Base-by-base conservation (phyloP, 1,140 invertebrate species). In the Chymomyza costata region DNA sequence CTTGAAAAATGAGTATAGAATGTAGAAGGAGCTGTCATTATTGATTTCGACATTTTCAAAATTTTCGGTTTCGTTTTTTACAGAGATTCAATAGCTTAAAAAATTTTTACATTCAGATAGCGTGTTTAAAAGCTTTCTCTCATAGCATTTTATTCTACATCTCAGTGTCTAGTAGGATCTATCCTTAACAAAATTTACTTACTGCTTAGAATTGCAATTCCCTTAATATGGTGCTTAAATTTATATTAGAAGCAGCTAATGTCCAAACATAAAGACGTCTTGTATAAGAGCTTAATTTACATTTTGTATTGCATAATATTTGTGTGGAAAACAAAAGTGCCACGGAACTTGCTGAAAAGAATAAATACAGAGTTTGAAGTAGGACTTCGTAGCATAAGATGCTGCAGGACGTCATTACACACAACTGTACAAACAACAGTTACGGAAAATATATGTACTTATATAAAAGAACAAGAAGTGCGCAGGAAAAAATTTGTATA, bases 371-470 rank as follows among this genome's bases (percentile, higher is more conserved):
- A 31, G 34, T 25, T 35, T 3, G 15, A 17, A 38, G 47, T 31
- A 58, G 19, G n/a, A n/a, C n/a, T n/a, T n/a, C n/a, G n/a, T 35
- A 56, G 52, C 44, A 46, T 16, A 8, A 16, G 35, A n/a, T 51
- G 37, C 45, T 63, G 63, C 59, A 52, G 46, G 62, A 54, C 63
- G 69, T 73, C 50, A 76, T 52, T 70, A 66, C 65, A 71, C 73
- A 68, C 74, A 80, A 80, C 73, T 80, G 73, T 80, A 80, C 73
- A 78, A 78, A 80, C n/a, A 34, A 5, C 68, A 80, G 73, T 56
- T 57, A 47, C 59, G 57, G 68, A 61, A 73, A 68, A 64, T 65
- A 73, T 58, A 63, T n/a, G n/a, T n/a, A n/a, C n/a, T n/a, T n/a
- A n/a, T n/a, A n/a, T n/a, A n/a, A n/a, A n/a, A n/a, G n/a, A n/a